Evolutionary conservation across 2,797 vertebrate genomes (phyloP).

Genomic region (Valencia hispanica): DNA sequence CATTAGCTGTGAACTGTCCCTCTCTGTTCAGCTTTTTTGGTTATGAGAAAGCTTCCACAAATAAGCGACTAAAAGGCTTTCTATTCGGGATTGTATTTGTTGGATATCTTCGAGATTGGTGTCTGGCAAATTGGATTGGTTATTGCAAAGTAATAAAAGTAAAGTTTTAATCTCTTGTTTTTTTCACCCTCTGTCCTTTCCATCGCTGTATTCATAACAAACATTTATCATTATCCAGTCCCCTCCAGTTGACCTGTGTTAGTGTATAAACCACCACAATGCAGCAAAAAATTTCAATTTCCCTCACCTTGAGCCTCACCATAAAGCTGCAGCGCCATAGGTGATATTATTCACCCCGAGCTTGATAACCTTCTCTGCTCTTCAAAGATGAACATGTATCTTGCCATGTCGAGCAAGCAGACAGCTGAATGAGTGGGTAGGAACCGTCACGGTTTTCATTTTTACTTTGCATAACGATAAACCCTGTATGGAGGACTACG

Average conservation of each 20-base stretch:
- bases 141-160: slow-evolving; percentile 16
- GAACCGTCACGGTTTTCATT: slow-evolving; percentile 39
- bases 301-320: slow-evolving; percentile 52
- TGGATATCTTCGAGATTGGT: neutral
- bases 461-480: slow-evolving; percentile 11
- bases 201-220: slow-evolving; percentile 19
- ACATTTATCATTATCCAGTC: slow-evolving; percentile 21
- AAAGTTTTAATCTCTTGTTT: slow-evolving; percentile 20
- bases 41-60: neutral
- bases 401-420: slow-evolving; percentile 26
- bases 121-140: neutral
- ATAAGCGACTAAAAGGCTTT: neutral
- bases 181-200: slow-evolving; percentile 16
- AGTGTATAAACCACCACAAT: slow-evolving; percentile 27
- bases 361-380: slow-evolving; percentile 43
- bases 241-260: slow-evolving; percentile 22
- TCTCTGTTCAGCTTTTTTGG: neutral
- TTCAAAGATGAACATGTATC: slow-evolving; percentile 53
- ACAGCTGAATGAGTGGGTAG: slow-evolving; percentile 36
- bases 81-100: neutral
- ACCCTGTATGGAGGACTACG: no score
- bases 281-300: slow-evolving; percentile 45
- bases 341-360: slow-evolving; percentile 29
- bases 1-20: slow-evolving; percentile 13
- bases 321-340: slow-evolving; percentile 33